Conservation (phyloP, 1,140 invertebrate species). For the Odontomachus brunneus region DNA sequence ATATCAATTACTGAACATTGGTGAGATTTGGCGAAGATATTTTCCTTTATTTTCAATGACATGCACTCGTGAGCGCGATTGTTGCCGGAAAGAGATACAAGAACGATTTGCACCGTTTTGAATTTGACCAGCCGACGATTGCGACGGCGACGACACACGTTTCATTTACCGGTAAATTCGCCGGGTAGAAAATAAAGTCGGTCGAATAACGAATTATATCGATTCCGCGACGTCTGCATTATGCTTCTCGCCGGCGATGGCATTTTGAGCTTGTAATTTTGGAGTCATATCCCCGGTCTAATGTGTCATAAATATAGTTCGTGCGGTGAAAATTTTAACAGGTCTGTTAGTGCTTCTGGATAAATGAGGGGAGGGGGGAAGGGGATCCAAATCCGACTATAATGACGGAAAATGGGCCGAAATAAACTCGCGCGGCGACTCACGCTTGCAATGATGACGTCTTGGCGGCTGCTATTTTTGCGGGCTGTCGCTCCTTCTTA, state of each 20-base stretch:
- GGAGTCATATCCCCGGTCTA: conserved; percentile 33
- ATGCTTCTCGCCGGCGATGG: conserved; percentile 32
- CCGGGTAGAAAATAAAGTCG: conserved; percentile 37
- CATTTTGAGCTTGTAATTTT: conserved; percentile 53
- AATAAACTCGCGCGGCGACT: conserved; percentile 26
- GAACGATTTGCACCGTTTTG: background rate
- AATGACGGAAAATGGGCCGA: conserved; percentile 44
- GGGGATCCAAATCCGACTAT: conserved; percentile 35
- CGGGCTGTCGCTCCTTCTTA: background rate
- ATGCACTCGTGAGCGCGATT: background rate
- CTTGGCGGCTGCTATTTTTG: conserved; percentile 26
- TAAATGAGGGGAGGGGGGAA: no score
- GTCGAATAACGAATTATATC: conserved; percentile 54
- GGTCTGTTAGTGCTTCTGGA: conserved; percentile 42
- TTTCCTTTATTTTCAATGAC: background rate
- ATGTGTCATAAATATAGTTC: conserved; percentile 57
- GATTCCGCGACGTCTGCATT: conserved; percentile 54
- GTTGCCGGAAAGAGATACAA: background rate
- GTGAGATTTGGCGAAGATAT: background rate
- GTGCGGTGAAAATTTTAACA: conserved; percentile 54
- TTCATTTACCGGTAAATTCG: conserved; percentile 35
- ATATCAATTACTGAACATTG: conserved; percentile 4
- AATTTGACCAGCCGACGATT: background rate
- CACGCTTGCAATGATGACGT: background rate
- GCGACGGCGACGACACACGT: conserved; percentile 30